These are phyloP conservation scores for Spilosoma lubricipeda DNA, from an alignment of 2,888 invertebrate genomes.

Conservation along the genomic window DNA sequence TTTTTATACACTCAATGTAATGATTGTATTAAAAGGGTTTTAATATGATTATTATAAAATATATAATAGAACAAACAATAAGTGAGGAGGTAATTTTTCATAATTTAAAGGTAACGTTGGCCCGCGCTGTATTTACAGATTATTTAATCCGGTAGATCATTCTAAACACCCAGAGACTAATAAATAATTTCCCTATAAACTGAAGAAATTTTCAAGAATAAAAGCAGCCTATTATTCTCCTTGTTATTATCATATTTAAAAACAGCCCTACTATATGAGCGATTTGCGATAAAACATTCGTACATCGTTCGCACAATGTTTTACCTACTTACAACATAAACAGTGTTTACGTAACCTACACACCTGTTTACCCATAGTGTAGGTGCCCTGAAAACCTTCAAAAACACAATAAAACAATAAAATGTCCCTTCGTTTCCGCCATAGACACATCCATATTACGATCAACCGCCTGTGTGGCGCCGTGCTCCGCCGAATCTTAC, in stretches of 20 bases:
- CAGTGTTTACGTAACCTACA: background rate
- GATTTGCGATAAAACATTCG: background rate
- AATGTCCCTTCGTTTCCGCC: conserved; percentile 19
- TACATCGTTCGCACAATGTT: background rate
- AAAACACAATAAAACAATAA: conserved; percentile 44
- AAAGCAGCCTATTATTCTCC: too few species aligned
- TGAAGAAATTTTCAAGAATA: too few species aligned
- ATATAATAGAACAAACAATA: too few species aligned
- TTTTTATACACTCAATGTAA: too few species aligned
- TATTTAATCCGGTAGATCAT: too few species aligned
- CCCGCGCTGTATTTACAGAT: too few species aligned
- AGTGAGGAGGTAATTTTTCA: too few species aligned
- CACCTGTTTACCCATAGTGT: conserved; percentile 9
- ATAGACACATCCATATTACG: conserved; percentile 31
- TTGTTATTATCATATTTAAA: background rate
- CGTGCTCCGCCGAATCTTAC: conserved; percentile 38
- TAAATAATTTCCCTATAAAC: too few species aligned
- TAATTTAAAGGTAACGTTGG: too few species aligned
- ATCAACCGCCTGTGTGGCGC: conserved; percentile 53
- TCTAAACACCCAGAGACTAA: too few species aligned
- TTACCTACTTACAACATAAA: background rate
- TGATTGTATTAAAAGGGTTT: too few species aligned
- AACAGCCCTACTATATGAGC: background rate
- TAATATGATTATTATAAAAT: too few species aligned
- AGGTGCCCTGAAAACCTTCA: conserved; percentile 16